Conservation (phyloP, 2,888 invertebrate species). For the Leptopilina drosophilae region DNA sequence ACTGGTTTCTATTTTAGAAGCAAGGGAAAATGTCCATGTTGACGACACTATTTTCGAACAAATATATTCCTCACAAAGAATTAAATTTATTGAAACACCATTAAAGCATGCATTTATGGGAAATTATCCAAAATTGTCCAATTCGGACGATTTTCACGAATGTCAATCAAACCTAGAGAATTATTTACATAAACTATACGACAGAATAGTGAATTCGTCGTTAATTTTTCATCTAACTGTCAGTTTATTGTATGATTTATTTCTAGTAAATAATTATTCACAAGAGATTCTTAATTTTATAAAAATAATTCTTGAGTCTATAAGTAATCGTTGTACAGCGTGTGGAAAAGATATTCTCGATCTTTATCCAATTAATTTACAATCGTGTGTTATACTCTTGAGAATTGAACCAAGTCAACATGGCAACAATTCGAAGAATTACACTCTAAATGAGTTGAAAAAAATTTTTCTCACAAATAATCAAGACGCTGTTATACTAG, state of each 20-base stretch:
- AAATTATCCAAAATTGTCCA: slow-evolving; percentile 53
- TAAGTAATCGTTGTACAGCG: slow-evolving; percentile 55
- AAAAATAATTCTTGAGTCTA: slow-evolving; percentile 55
- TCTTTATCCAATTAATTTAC: slow-evolving; percentile 67
- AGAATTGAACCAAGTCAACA: slow-evolving; percentile 64
- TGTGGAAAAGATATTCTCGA: slow-evolving; percentile 61
- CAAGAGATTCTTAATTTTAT: slow-evolving; percentile 60
- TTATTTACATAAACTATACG: slow-evolving; percentile 53
- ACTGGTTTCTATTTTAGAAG: slow-evolving; percentile 53
- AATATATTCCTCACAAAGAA: slow-evolving; percentile 61
- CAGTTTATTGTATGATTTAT: slow-evolving; percentile 63
- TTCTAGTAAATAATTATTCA: slow-evolving; percentile 60
- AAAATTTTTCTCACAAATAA: slow-evolving; percentile 58
- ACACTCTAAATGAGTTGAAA: slow-evolving; percentile 57
- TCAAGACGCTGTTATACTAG: slow-evolving; percentile 59
- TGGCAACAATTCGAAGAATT: slow-evolving; percentile 58
- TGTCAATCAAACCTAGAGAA: slow-evolving; percentile 14
- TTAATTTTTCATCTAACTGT: slow-evolving; percentile 62
- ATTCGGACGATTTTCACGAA: slow-evolving; percentile 3
- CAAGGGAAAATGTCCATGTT: slow-evolving; percentile 56
- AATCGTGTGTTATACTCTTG: slow-evolving; percentile 64
- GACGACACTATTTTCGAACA: slow-evolving; percentile 57
- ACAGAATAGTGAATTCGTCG: slow-evolving; percentile 58
- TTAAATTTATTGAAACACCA: slow-evolving; percentile 66
- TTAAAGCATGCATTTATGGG: slow-evolving; percentile 51